Evolutionary conservation across 2,888 invertebrate species (phyloP), one percentile per base, ranked within the genome.

Genomic region (Auanema freiburgensis): DNA sequence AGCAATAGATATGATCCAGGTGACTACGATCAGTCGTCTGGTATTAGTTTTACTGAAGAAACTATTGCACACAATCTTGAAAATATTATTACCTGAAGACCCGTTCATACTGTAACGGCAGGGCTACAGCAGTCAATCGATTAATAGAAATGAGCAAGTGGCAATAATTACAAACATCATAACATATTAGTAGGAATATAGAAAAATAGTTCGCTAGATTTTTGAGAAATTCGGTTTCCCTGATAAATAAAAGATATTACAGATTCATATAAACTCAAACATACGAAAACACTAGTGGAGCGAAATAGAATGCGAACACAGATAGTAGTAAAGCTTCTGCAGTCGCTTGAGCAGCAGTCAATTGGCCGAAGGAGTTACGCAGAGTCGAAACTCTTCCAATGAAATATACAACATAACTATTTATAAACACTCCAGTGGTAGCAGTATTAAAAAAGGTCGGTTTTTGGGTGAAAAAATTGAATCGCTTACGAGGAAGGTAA

Each of bases 251-350:
- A 16, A n/a, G n/a, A n/a, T 8, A 33, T 54, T 16, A 33, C 10
- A 54, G 24, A 23, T 23, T 21, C 14, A 5, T 18, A 50, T n/a
- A 8, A 50, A 10, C n/a, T 41, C 41, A 24, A 23, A 24, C 56
- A 57, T 50, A 64, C 64, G 59, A 64, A 33, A 64, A 64, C 18
- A 64, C 55, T 59, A 64, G 55, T 11, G 64, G 64, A 16, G 40
- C 44, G 54, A 59, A 59, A 42, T 55, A 59, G 44, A 64, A 59
- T 8, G 64, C 64, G 25, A 59, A 64, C n/a, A 64, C 49, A 12
- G 59, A 25, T 14, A 24, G 50, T 23, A 57, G 64, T 6, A 46
- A 42, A 25, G 46, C 43, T 55, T 59, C 64, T 23, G 50, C 64
- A 10, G 57, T 51, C 1, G 64, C 59, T 40, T 59, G 64, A 46